Conservation (phyloP, 2,888 invertebrate species). For the Euspilapteryx auroguttella region DNA sequence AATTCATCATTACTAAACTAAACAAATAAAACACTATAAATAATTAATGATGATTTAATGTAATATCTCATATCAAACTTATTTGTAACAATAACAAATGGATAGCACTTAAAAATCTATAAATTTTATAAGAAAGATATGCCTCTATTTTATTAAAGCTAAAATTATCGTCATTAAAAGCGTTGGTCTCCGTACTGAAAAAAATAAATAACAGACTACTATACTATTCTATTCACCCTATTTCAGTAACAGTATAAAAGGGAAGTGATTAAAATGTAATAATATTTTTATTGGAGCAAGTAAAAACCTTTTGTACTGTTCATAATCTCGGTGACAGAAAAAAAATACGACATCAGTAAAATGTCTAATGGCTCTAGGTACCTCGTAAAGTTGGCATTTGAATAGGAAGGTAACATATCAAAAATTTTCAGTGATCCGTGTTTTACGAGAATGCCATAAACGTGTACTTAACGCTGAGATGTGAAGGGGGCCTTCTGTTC, state of each 20-base stretch:
- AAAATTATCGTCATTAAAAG: too few species aligned
- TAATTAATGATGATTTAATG: too few species aligned
- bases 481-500: constrained; percentile 37
- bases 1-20: too few species aligned
- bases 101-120: too few species aligned
- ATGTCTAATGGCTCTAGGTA: constrained; percentile 49
- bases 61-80: too few species aligned
- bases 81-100: too few species aligned
- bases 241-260: constrained; percentile 21
- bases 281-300: constrained; percentile 25
- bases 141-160: too few species aligned
- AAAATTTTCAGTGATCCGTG: constrained; percentile 61
- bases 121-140: too few species aligned
- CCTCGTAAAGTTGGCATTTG: constrained; percentile 53
- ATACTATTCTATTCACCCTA: too few species aligned
- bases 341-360: constrained; percentile 52
- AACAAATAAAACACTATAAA: too few species aligned
- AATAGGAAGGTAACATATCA: constrained; percentile 61
- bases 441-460: constrained; percentile 58
- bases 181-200: background rate
- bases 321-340: constrained; percentile 37
- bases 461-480: constrained; percentile 49
- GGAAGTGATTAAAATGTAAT: constrained; percentile 56
- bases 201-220: background rate
- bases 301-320: constrained; percentile 40